Conservation (phyloP, 1,140 invertebrate species). For the Dendrolimus punctatus region DNA sequence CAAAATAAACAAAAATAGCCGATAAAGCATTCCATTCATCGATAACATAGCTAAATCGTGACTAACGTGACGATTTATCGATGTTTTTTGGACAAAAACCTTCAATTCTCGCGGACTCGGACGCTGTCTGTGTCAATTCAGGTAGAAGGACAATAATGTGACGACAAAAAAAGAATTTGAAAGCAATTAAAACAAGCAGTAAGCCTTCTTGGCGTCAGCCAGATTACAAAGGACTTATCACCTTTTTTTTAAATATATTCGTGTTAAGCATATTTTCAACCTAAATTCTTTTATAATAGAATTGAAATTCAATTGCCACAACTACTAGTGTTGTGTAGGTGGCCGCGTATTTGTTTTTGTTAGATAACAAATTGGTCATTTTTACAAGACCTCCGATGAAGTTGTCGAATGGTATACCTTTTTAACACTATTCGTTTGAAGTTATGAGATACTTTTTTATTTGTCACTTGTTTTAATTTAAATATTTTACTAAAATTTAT, state of each 20-base stretch:
- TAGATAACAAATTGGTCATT: slow-evolving; percentile 60
- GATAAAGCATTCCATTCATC: slow-evolving; percentile 23
- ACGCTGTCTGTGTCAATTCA: slow-evolving; percentile 47
- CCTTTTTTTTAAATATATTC: slow-evolving; percentile 33
- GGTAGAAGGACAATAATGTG: slow-evolving; percentile 62
- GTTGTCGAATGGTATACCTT: slow-evolving; percentile 11
- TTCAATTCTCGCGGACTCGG: slow-evolving; percentile 21
- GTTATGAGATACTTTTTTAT: too few relatives aligned
- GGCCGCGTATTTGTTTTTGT: slow-evolving; percentile 54
- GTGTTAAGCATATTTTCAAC: slow-evolving; percentile 16
- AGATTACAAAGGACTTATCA: slow-evolving; percentile 66
- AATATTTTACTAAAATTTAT: too few relatives aligned
- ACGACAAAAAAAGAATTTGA: slow-evolving; percentile 44
- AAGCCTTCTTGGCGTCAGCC: slow-evolving; percentile 58
- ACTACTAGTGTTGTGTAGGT: slow-evolving; percentile 30
- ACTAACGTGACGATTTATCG: slow-evolving; percentile 28
- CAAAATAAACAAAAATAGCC: slow-evolving; percentile 21
- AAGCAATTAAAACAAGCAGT: slow-evolving; percentile 58
- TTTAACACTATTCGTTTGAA: too few relatives aligned
- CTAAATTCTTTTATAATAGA: not conserved
- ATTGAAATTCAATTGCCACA: not conserved
- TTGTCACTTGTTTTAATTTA: too few relatives aligned
- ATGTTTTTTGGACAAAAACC: slow-evolving; percentile 23
- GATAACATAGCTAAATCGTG: slow-evolving; percentile 31
- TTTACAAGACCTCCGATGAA: slow-evolving; percentile 47